Evolutionary conservation across 1,140 invertebrate genomes (phyloP), one percentile per base, ranked within the genome.

Genomic region (Philotrypesis tridentata): DNA sequence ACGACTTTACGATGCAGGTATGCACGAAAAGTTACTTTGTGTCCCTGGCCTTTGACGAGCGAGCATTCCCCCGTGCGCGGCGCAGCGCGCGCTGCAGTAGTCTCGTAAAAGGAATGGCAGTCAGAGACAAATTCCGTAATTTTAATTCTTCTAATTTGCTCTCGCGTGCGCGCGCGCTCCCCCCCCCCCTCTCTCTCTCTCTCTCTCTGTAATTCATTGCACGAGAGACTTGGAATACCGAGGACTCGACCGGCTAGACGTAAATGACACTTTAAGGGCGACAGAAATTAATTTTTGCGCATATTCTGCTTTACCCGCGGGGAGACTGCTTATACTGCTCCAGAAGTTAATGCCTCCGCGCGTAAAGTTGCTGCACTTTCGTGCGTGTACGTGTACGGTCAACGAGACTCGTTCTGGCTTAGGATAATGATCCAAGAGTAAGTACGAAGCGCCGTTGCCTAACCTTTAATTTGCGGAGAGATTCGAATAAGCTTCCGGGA

Each of bases 61-160:
- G 2, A 31, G 25, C 63, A 67, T 67, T 67, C 63, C 27, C 29
- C 9, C 12, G 60, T 27, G 63, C 17, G 27, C n/a, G n/a, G n/a
- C n/a, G n/a, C n/a, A n/a, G n/a, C n/a, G n/a, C n/a, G n/a, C n/a
- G n/a, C n/a, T n/a, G 11, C 29, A 31, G 63, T 17, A 27, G 21
- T 17, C 1, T 70, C 68, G 68, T 70, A 33, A 70, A 70, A 29
- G 31, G 27, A 31, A 33, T 21, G 21, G 31, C 23, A 33, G 17
- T 9, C 5, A 25, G 9, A 29, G 27, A 29, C n/a, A 37, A 37
- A 70, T 70, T 70, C 68, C n/a, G 68, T 33, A 70, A 70, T 33
- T 33, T 31, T 70, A 70, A 70, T 70, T 70, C 33, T 37, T 70
- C 31, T 29, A 70, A 70, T 70, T 70, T 70, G 68, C 68, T 37